Evolutionary conservation across 2,888 invertebrate species (phyloP).

Genomic region (Troilus luridus): DNA sequence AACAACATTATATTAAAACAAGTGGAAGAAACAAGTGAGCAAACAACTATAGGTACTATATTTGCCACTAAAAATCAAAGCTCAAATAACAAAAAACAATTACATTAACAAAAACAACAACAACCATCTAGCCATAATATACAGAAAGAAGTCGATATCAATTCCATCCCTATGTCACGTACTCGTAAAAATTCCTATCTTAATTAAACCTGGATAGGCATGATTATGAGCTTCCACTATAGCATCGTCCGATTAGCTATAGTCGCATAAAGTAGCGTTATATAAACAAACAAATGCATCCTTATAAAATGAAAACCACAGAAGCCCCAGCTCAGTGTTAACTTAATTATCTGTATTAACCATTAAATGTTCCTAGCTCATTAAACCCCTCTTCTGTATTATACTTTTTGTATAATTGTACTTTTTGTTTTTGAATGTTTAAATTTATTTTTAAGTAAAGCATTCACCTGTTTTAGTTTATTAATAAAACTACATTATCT

Average conservation of each 20-base stretch:
- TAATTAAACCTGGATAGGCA: too few relatives aligned
- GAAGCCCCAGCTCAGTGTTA: background rate
- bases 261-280: too few relatives aligned
- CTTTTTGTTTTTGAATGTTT: too few relatives aligned
- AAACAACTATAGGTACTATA: background rate
- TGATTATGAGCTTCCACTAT: too few relatives aligned
- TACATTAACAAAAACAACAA: background rate
- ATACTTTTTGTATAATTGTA: too few relatives aligned
- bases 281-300: too few relatives aligned
- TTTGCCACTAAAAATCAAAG: background rate
- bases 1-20: background rate
- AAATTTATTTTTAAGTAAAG: too few relatives aligned
- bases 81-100: background rate
- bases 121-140: background rate
- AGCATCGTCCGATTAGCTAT: too few relatives aligned
- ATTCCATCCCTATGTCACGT: background rate
- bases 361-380: background rate
- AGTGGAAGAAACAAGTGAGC: background rate
- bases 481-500: too few relatives aligned
- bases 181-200: too few relatives aligned
- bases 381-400: background rate
- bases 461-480: too few relatives aligned
- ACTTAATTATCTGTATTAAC: background rate
- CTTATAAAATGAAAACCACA: background rate
- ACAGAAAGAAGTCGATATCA: background rate